A percentile compares a stretch with the other conserved stretches of the same genome.
Conservation (phyloP, 2,113 vertebrate genomes). For the Cyphomyrus plagiostoma region DNA sequence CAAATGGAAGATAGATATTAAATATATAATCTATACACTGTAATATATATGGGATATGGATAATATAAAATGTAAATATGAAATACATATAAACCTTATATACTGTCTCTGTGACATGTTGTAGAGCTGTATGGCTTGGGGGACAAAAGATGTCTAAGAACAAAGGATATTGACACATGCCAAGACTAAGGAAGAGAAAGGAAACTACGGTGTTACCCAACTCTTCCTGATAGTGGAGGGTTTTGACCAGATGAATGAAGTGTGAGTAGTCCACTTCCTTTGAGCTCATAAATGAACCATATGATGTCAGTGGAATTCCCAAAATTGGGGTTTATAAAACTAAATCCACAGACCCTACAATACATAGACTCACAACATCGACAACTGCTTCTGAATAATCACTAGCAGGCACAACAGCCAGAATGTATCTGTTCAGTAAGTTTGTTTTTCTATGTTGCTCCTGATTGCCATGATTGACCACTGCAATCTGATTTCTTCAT, state of each 20-base stretch:
- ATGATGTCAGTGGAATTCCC: conserved; percentile 19
- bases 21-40: no score
- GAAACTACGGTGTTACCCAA: not conserved
- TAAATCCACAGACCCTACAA: not conserved
- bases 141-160: not conserved
- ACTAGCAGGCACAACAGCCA: not conserved
- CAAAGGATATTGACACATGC: not conserved
- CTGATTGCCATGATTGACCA: not conserved
- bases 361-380: not conserved
- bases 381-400: not conserved
- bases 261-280: not conserved
- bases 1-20: not conserved
- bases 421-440: not conserved
- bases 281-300: not conserved
- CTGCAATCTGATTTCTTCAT: not conserved
- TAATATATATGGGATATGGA: no score
- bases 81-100: no score
- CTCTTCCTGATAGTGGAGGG: not conserved
- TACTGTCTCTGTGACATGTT: no score
- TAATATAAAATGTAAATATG: no score
- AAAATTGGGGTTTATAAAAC: not conserved
- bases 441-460: not conserved
- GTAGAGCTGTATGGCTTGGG: no score
- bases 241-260: not conserved
- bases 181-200: not conserved